Percentiles rank a stretch among this genome's conserved stretches.
Evolutionary conservation across 2,888 invertebrate species (phyloP).

Genomic region (Limnephilus marmoratus): DNA sequence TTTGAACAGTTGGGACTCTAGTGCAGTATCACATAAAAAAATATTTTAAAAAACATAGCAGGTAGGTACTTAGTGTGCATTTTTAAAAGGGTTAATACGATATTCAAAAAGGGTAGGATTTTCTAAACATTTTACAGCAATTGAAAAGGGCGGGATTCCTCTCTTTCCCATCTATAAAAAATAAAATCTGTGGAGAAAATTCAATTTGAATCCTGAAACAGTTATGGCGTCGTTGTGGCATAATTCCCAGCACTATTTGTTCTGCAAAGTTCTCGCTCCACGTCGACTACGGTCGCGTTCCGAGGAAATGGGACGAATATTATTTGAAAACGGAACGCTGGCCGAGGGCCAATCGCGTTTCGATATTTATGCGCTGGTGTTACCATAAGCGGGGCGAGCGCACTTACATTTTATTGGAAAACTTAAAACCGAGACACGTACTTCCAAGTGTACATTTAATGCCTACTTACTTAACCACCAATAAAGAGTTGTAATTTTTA

Average conservation of each 20-base stretch:
- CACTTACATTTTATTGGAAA: slow-evolving; percentile 28
- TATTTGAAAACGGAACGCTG: slow-evolving; percentile 46
- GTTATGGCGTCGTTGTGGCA: background rate
- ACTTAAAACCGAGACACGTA: slow-evolving; percentile 3
- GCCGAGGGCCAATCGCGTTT: slow-evolving; percentile 35
- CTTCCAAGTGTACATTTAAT: background rate
- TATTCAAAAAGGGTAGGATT: background rate
- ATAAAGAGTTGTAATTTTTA: background rate
- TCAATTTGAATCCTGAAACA: background rate
- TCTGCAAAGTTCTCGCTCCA: background rate
- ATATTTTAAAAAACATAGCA: too few relatives aligned
- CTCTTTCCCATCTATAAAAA: background rate
- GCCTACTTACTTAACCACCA: background rate
- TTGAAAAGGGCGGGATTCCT: background rate
- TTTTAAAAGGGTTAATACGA: too few relatives aligned
- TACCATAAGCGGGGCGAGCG: slow-evolving; percentile 9
- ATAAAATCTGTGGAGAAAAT: background rate
- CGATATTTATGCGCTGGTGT: slow-evolving; percentile 35
- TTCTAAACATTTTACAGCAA: background rate
- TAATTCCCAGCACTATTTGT: background rate
- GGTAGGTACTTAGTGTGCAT: too few relatives aligned
- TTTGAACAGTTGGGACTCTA: too few relatives aligned
- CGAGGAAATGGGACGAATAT: slow-evolving; percentile 39
- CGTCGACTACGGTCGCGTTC: background rate
- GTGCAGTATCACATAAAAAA: too few relatives aligned